A percentile compares a stretch with the other conserved stretches of the same genome.
phyloP scores from a whole-genome alignment of 2,888 invertebrate genomes.

The Flexamia atlantica region DNA sequence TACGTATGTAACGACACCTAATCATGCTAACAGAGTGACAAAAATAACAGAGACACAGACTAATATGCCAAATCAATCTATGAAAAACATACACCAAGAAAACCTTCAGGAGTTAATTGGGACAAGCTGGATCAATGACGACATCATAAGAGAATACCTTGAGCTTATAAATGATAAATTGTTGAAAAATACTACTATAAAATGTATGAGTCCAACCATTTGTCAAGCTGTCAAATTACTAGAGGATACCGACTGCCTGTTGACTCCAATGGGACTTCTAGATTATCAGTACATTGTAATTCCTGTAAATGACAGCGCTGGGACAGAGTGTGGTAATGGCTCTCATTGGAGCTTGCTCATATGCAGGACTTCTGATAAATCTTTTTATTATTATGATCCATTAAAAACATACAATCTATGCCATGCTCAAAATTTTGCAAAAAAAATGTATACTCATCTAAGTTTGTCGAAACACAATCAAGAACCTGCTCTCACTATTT shows the following conservation, averaged over 20 bases:
- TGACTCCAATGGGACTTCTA: background rate
- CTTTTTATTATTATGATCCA: background rate
- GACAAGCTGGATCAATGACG: background rate
- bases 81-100: too few species aligned
- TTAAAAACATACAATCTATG: background rate
- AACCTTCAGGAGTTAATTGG: background rate
- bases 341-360: constrained; percentile 26
- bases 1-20: too few species aligned
- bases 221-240: constrained; percentile 12
- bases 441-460: background rate
- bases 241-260: background rate
- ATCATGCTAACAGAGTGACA: background rate
- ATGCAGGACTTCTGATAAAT: background rate
- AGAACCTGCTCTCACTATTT: background rate
- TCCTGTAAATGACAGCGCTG: background rate
- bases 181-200: constrained; percentile 5
- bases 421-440: background rate
- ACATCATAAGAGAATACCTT: constrained; percentile 41
- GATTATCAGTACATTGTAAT: background rate
- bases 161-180: constrained; percentile 38
- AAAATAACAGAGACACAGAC: too few species aligned
- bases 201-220: background rate
- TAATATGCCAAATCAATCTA: too few species aligned
- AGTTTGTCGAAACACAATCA: background rate
- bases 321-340: background rate